Evolutionary conservation across 2,797 vertebrate species (phyloP), one percentile per base, ranked within the genome.

Genomic region (Eleutherodactylus coqui): DNA sequence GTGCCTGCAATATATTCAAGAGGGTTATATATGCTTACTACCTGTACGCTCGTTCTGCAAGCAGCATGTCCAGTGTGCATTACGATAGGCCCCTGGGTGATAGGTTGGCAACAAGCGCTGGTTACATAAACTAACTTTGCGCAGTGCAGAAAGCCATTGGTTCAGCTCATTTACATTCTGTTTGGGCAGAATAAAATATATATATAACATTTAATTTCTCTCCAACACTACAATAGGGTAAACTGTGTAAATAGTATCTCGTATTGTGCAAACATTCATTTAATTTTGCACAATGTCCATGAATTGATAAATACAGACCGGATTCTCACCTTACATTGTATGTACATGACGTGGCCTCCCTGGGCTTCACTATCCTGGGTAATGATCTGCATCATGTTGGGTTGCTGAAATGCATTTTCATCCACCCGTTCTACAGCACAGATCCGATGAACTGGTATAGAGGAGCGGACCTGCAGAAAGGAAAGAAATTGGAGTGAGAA

Each of bases 101-200:
- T 95, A 97, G 60, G 93, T 91, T 41, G 95, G 93, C 91, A 97
- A 93, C 94, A 95, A 94, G 90, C 89, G 90, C 24, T 94, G 92
- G 17, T 97, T 98, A 91, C 94, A 92, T 49, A 96, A 94, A 88
- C 96, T 97, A 92, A 95, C 96, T 90, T 95, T 97, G 49, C 96
- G 94, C 91, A 97, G 91, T 0, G 96, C 96, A 0, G 97, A 98
- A 75, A 97, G 92, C 97, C 97, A 98, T 89, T 97, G 97, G 92
- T 96, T 97, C 90, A 97, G 92, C 88, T 98, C 97, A 16, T 96
- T 97, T 85, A 97, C 93, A 0, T 96, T 97, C 97, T 98, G 88
- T 45, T 0, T 11, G 85, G 84, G 24, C 5, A 87, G 13, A 32
- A 80, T 16, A 41, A 58, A 77, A 6, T 36, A 75, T 75, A 51